Evolutionary conservation across 2,797 vertebrate genomes (phyloP).

Genomic region (Diplodus sargus): DNA sequence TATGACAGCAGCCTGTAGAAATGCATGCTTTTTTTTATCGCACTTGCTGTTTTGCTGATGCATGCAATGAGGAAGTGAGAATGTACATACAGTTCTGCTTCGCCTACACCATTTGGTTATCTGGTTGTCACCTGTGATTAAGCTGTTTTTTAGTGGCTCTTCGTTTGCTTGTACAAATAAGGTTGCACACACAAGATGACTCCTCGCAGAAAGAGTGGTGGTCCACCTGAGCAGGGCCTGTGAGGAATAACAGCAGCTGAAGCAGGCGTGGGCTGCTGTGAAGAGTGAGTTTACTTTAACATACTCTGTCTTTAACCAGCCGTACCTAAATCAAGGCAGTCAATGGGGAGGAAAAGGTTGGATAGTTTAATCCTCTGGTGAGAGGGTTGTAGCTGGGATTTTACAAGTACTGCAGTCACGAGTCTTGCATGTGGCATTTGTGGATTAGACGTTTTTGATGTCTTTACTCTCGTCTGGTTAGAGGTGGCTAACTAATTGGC

Average conservation of each 20-base stretch:
- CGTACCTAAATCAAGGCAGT: not conserved
- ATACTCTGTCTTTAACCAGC: not conserved
- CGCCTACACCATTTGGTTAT: slow-evolving; percentile 28
- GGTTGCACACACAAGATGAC: not conserved
- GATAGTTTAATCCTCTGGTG: not conserved
- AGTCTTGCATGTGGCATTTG: slow-evolving; percentile 24
- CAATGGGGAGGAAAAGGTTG: not conserved
- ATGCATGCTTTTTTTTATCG: slow-evolving; percentile 10
- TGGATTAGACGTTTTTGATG: not conserved
- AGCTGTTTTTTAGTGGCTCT: not conserved
- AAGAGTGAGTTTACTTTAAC: not conserved
- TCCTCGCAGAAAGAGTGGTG: not conserved
- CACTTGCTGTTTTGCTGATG: slow-evolving; percentile 25
- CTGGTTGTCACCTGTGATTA: slow-evolving; percentile 22
- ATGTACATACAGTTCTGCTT: not conserved
- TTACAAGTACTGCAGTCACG: slow-evolving; percentile 18
- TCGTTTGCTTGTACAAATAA: not conserved
- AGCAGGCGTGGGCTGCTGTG: not conserved
- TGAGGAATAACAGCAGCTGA: not conserved
- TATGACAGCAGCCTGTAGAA: slow-evolving; percentile 5
- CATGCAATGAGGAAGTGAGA: slow-evolving; percentile 52
- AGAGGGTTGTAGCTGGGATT: not conserved
- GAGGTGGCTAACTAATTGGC: not conserved
- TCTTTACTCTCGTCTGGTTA: not conserved
- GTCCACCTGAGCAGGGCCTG: not conserved